Base-by-base conservation (phyloP, 2,797 vertebrate species). In the Pygocentrus nattereri region DNA sequence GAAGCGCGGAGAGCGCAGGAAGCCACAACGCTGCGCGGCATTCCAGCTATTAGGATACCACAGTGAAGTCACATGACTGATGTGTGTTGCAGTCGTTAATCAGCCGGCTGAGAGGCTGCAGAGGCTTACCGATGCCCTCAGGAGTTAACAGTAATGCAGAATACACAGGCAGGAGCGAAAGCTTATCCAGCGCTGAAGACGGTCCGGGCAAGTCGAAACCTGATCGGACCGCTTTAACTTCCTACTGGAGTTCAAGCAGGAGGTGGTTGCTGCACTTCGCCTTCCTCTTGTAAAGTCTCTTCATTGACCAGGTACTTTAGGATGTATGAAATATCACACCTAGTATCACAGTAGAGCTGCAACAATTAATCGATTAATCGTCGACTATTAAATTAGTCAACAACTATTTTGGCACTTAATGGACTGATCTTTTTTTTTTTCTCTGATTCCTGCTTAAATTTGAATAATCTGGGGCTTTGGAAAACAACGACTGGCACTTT, bases 81-180 rank as follows among this genome's bases (percentile, higher is more conserved):
- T 34, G 10, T 31, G 23, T 12, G 25, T 61, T 8, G 58, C 58
- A 10, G 58, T 13, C 16, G 5, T 38, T 65, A 65, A 65, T 65
- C 62, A 34, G 62, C 30, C 12, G 62, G 31, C 62, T 34, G 62
- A 31, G 19, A n/a, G n/a, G n/a, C n/a, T n/a, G n/a, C n/a, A n/a
- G 62, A 34, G 62, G 62, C 62, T 41, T n/a, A 30, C 64, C 23
- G 64, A n/a, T 68, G 64, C 64, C 64, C 64, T 68, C 64, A 68
- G 64, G 34, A n/a, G 31, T 30, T 41, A 34, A 68, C 31, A 68
- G 64, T 68, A 41, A 41, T 41, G 31, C 31, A 12, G 38, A 68
- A 23, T n/a, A n/a, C 64, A 68, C 64, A 41, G 41, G 21, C 64
- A 68, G 21, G 64, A 38, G 15, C 30, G 62, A 65, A 65, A 65